Conservation (phyloP, 2,888 invertebrate species). For the Criorhina ranunculi region DNA sequence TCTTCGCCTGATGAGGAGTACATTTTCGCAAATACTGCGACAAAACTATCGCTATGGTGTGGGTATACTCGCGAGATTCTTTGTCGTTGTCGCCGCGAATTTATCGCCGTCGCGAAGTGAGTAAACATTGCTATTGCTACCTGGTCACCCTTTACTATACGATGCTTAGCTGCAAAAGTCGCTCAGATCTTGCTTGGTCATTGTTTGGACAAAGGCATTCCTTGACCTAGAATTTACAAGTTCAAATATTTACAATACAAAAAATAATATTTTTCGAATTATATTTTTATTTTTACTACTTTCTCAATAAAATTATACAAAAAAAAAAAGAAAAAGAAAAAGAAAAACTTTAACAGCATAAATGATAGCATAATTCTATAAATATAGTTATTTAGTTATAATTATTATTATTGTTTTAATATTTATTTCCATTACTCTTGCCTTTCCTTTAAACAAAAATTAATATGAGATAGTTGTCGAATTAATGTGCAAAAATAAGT, state of each 20-base stretch:
- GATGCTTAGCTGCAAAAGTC: too few species aligned
- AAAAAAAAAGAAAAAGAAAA: constrained; percentile 55
- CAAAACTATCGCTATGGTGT: too few species aligned
- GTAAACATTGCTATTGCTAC: too few species aligned
- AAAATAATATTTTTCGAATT: constrained; percentile 28
- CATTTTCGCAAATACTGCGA: too few species aligned
- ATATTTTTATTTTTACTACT: constrained; percentile 57
- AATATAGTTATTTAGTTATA: constrained; percentile 47
- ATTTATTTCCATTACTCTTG: not conserved
- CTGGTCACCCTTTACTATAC: too few species aligned
- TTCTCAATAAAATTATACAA: constrained; percentile 68
- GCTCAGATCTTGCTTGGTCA: too few species aligned
- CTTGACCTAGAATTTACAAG: too few species aligned
- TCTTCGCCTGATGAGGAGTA: too few species aligned
- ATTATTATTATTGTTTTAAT: constrained; percentile 25
- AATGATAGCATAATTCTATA: constrained; percentile 50
- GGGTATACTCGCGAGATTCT: too few species aligned
- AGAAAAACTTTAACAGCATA: constrained; percentile 56
- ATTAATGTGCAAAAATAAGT: constrained; percentile 40
- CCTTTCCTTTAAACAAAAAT: constrained; percentile 33
- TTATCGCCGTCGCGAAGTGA: too few species aligned
- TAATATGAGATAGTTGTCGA: constrained; percentile 55
- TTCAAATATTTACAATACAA: not conserved
- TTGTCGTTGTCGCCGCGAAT: too few species aligned
- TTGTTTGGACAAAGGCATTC: too few species aligned